Base-by-base conservation (phyloP, 2,797 vertebrate genomes). In the Urophycis tenuis region DNA sequence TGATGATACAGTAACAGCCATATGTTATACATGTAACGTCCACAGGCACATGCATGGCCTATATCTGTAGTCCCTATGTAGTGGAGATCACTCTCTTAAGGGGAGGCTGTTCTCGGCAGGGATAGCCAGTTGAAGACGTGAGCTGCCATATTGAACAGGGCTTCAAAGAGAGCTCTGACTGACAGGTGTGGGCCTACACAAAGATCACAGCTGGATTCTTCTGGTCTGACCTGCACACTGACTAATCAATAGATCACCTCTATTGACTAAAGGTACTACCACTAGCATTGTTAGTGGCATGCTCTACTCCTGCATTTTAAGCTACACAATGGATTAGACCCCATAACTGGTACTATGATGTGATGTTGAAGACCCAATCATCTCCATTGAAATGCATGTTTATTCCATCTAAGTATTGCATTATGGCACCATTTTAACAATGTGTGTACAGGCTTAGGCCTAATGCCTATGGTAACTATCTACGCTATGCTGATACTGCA, bases 201-300 rank as follows among this genome's bases (percentile, higher is more conserved):
- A 60, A n/a, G 53, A 60, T 60, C 53, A 60, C n/a, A 60, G 53
- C 53, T 60, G 53, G 53, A 60, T 60, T 8, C 53, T 60, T 60
- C 53, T 60, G 53, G 53, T 60, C 25, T 60, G 53, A 60, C 53
- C 53, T 60, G 53, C 53, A 25, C 53, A 22, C 53, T 9, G 53
- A 60, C 53, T 60, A 60, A 60, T n/a, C 53, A 60, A 60, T 60
- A 25, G 22, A 60, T 60, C 53, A 60, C 53, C n/a, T 60, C 53
- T 60, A 10, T 60, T 60, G 53, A 60, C 53, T n/a, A 25, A 25
- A 25, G 53, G 53, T 10, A n/a, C 53, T 8, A 60, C n/a, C 53
- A 60, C 22, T 60, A 60, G 53, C 53, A 60, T 60, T 60, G 22
- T 60, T 60, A 60, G 53, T 7, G 22, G 53, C 53, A 60, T 25